phyloP scores from a whole-genome alignment of 1,140 invertebrate species.

The Orchesella cincta region DNA sequence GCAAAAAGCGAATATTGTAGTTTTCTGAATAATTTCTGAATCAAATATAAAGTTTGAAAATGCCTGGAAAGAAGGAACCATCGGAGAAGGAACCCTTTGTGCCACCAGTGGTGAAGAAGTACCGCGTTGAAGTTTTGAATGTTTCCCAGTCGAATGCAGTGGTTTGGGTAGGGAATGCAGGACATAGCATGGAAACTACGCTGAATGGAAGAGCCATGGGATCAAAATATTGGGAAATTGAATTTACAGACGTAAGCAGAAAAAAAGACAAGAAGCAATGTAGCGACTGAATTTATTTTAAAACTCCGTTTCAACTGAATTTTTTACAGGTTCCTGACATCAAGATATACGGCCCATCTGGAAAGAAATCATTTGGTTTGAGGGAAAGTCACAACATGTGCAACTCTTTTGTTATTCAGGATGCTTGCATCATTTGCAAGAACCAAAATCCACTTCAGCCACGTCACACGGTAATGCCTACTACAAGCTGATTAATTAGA shows the following conservation, averaged over 20 bases:
- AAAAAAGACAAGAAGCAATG: background rate
- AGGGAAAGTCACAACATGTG: background rate
- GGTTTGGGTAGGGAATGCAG: background rate
- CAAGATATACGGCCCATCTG: background rate
- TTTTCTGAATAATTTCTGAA: too few species aligned
- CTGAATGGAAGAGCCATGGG: background rate
- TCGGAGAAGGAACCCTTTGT: background rate
- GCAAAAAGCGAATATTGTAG: too few species aligned
- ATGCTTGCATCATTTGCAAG: background rate
- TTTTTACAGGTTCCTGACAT: background rate
- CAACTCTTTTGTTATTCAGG: background rate
- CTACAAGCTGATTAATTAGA: background rate
- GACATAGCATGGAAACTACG: slow-evolving; percentile 5
- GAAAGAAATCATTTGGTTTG: slow-evolving; percentile 11
- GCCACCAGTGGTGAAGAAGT: slow-evolving; percentile 1
- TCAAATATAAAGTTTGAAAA: too few species aligned
- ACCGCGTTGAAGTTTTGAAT: background rate
- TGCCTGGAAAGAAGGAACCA: slow-evolving; percentile 1
- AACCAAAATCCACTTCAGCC: slow-evolving; percentile 4
- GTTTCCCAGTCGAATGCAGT: background rate
- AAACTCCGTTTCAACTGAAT: background rate
- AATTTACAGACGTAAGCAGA: slow-evolving; percentile 5
- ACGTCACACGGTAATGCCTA: background rate
- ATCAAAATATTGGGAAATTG: slow-evolving; percentile 6
- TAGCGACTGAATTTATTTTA: background rate